phyloP scores from a whole-genome alignment of 2,113 vertebrate species.

The Myxocyprinus asiaticus region DNA sequence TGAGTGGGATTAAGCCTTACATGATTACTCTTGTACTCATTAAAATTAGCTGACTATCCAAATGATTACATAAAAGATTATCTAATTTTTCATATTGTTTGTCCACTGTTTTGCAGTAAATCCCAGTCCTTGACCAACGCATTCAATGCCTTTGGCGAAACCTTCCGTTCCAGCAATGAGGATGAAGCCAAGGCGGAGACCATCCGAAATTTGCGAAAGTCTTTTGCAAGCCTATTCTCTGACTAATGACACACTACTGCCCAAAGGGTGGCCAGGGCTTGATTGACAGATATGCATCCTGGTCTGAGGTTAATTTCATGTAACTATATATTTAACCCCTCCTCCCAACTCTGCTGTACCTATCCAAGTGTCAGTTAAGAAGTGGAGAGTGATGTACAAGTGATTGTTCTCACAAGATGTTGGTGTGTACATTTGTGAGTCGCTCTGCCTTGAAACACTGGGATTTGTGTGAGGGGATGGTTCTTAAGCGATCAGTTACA shows the following conservation, averaged over 20 bases:
- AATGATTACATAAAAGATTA: not conserved
- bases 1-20: not conserved
- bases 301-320: conserved; percentile 62
- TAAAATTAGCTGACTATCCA: not conserved
- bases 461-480: conserved; percentile 19
- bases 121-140: conserved; percentile 99
- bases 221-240: conserved; percentile 97
- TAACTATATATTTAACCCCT: conserved; percentile 52
- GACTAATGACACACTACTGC: conserved; percentile 75
- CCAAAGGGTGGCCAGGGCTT: conserved; percentile 52
- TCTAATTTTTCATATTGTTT: conserved; percentile 45
- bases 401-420: conserved; percentile 45
- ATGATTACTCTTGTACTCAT: not conserved
- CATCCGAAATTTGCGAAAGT: conserved; percentile 97
- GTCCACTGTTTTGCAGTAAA: conserved; percentile 80
- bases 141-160: conserved; percentile 94
- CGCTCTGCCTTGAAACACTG: conserved; percentile 36
- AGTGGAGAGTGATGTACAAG: conserved; percentile 50
- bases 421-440: conserved; percentile 30
- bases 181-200: conserved; percentile 97
- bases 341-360: conserved; percentile 50
- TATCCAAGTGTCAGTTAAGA: conserved; percentile 47
- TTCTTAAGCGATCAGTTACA: conserved; percentile 63
- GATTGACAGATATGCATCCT: conserved; percentile 58
- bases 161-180: conserved; percentile 89